Evolutionary conservation across 2,888 invertebrate species (phyloP).

Genomic region (Drosophila koepferae): DNA sequence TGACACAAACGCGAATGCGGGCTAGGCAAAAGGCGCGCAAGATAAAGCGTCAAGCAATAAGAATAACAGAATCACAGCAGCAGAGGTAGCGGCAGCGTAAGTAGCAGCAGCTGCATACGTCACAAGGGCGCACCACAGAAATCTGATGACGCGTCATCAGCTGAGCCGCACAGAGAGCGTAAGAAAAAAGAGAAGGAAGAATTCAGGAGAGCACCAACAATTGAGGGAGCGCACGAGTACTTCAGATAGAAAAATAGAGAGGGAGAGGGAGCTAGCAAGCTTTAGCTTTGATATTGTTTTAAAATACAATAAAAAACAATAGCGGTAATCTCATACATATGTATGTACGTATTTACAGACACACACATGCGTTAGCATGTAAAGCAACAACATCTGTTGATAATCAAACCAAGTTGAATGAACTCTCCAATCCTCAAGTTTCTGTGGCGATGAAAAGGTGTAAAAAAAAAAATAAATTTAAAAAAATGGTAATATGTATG

Average conservation of each 20-base stretch:
- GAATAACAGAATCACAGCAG: conserved; percentile 22
- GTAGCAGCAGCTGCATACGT: conserved; percentile 48
- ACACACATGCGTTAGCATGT: neutral
- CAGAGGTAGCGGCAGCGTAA: neutral
- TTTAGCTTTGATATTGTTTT: conserved; percentile 26
- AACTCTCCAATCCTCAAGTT: conserved; percentile 38
- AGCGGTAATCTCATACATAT: conserved; percentile 9
- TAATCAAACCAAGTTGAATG: conserved; percentile 56
- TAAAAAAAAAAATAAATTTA: neutral
- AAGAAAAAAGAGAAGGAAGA: conserved; percentile 6
- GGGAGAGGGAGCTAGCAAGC: conserved; percentile 4
- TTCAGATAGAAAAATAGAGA: neutral
- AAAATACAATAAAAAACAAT: conserved; percentile 9
- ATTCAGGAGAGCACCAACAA: neutral
- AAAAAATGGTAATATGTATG: too few relatives aligned
- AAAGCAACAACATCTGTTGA: conserved; percentile 34
- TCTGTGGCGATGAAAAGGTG: conserved; percentile 1
- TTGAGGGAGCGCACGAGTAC: conserved; percentile 3
- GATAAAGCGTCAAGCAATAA: conserved; percentile 29
- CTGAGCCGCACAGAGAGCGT: conserved; percentile 28
- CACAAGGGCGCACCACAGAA: conserved; percentile 44
- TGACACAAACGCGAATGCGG: conserved; percentile 35
- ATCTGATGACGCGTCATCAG: conserved; percentile 59
- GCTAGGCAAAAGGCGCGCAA: conserved; percentile 46
- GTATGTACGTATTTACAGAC: conserved; percentile 1